Evolutionary conservation across 2,888 invertebrate species (phyloP).

Genomic region (Isoperla grammatica): DNA sequence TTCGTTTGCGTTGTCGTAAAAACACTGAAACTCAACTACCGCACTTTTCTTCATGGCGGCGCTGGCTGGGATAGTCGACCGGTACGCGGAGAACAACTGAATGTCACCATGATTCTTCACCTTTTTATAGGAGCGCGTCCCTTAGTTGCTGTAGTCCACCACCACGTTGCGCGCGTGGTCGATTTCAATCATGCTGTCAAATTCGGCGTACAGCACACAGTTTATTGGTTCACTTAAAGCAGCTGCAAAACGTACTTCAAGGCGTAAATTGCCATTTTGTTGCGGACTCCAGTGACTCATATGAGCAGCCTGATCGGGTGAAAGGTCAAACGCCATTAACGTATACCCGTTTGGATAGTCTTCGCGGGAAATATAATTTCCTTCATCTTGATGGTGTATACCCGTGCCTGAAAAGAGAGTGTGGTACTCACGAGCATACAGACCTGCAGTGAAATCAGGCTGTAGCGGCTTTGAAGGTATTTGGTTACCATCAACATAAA

Average conservation of each 20-base stretch:
- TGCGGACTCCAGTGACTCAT: not conserved
- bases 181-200: not conserved
- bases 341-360: not conserved
- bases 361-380: not conserved
- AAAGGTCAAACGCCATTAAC: not conserved
- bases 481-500: not conserved
- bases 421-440: constrained; percentile 17
- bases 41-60: not conserved
- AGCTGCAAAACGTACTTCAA: not conserved
- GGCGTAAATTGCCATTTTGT: not conserved
- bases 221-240: too few relatives aligned
- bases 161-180: not conserved
- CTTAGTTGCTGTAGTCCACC: not conserved
- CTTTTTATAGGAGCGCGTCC: too few relatives aligned
- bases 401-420: constrained; percentile 22
- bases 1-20: not conserved
- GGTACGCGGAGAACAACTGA: not conserved
- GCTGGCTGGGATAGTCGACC: too few relatives aligned
- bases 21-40: not conserved
- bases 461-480: not conserved
- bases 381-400: not conserved
- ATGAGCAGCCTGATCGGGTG: not conserved
- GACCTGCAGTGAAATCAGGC: not conserved
- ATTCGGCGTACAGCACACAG: not conserved
- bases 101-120: too few relatives aligned